Base-by-base conservation (phyloP, 2,113 vertebrate genomes). In the Redunca redunca region DNA sequence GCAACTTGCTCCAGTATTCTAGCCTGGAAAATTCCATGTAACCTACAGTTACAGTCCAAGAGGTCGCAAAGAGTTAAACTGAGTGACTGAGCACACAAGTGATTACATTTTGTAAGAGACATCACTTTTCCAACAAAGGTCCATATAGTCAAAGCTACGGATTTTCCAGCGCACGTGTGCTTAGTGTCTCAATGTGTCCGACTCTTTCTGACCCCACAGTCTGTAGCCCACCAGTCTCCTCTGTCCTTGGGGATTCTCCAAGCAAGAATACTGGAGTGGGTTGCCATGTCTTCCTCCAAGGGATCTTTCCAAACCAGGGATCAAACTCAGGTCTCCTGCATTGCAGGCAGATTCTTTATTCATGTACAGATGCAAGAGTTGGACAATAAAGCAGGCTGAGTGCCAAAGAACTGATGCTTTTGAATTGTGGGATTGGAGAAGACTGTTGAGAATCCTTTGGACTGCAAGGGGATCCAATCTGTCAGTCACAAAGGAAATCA, bases 91-190 rank as follows among this genome's bases (percentile, higher is more conserved):
- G 36, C 40, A 43, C 71, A 43, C 71, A 77, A 77, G 2, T 43
- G 40, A 77, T 26, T 77, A 4, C 40, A 43, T 13, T 77, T 43
- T 26, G 23, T 77, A 43, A 26, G 12, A 77, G 71, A 77, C 3
- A 7, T 15, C 40, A 43, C 36, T 77, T 77, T 14, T 21, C 40
- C 1, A 1, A 26, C n/a, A 43, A 7, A 14, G 1, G 12, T 25
- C 36, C 71, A 14, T 43, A 1, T 26, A 26, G 36, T 43, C 11
- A 74, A 77, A 71, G 10, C 10, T 71, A 71, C 0, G 0, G n/a
- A 40, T 40, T 40, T 36, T 71, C 19, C 67, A 40, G n/a, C 6
- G n/a, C 5, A 3, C 0, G 0, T 36, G n/a, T 71, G 10, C 10
- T 71, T 71, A 71, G n/a, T 12, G 19, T 23, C 10, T 40, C 10